phyloP scores from a whole-genome alignment of 2,113 vertebrate species.

The Sorex fumeus region DNA sequence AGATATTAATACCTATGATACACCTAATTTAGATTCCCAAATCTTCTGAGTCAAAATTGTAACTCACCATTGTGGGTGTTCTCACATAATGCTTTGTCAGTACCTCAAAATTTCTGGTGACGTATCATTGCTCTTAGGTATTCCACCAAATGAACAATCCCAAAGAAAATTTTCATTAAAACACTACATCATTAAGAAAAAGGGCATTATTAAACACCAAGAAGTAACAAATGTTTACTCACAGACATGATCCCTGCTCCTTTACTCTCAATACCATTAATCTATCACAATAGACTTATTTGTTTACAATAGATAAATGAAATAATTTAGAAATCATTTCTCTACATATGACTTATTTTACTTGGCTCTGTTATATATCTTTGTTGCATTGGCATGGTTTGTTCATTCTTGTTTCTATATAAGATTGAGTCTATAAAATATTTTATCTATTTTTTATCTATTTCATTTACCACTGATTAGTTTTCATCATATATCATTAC shows the following conservation, averaged over 20 bases:
- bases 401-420: background rate
- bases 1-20: background rate
- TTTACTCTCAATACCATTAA: background rate
- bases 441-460: background rate
- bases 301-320: background rate
- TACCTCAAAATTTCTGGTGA: background rate
- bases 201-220: background rate
- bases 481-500: background rate
- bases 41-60: background rate
- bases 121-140: background rate
- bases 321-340: background rate
- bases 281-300: background rate
- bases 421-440: background rate
- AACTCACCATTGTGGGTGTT: background rate
- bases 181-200: background rate
- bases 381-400: background rate
- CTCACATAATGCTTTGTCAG: background rate
- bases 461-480: background rate
- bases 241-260: background rate
- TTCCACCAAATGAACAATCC: background rate
- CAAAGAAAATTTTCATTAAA: background rate
- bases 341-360: background rate
- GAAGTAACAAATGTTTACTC: background rate
- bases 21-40: background rate
- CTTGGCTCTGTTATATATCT: background rate